phyloP scores from a whole-genome alignment of 2,888 invertebrate genomes.

The Dyspetes luteomarginatus region DNA sequence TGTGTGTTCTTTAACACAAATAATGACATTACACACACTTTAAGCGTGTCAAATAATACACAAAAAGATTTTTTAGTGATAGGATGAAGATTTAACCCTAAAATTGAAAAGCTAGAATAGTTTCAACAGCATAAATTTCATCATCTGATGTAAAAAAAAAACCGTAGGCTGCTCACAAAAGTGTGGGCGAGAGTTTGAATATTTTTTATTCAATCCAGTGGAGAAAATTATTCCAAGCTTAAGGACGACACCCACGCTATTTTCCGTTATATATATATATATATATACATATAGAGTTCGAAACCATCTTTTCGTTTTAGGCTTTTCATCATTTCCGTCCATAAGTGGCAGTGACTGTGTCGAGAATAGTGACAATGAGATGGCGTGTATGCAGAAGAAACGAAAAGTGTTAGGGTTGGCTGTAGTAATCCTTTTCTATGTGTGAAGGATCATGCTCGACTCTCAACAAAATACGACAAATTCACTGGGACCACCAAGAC shows the following conservation, averaged over 20 bases:
- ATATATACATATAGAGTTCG: constrained; percentile 1
- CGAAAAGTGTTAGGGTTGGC: constrained; percentile 2
- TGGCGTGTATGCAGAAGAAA: constrained; percentile 3
- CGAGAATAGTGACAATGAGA: constrained; percentile 30
- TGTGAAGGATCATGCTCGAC: constrained; percentile 22
- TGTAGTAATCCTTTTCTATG: constrained; percentile 10
- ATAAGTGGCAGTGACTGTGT: constrained; percentile 8
- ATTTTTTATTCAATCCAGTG: neutral
- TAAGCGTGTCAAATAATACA: no score
- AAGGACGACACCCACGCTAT: constrained; percentile 40
- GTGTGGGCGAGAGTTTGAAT: neutral
- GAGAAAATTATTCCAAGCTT: constrained; percentile 15
- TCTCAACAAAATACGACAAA: constrained; percentile 23
- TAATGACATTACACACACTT: no score
- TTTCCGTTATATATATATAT: constrained; percentile 12
- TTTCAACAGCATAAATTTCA: no score
- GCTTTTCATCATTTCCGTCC: constrained; percentile 39
- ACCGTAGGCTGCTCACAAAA: neutral
- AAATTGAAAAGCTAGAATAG: no score
- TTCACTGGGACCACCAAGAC: constrained; percentile 25
- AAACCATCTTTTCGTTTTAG: constrained; percentile 37
- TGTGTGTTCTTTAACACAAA: no score
- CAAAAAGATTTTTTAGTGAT: no score
- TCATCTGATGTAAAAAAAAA: neutral
- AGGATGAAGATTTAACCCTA: no score